Percentiles rank a stretch among this genome's conserved stretches.
Conservation (phyloP, 2,888 invertebrate species). For the Escarpia spicata region DNA sequence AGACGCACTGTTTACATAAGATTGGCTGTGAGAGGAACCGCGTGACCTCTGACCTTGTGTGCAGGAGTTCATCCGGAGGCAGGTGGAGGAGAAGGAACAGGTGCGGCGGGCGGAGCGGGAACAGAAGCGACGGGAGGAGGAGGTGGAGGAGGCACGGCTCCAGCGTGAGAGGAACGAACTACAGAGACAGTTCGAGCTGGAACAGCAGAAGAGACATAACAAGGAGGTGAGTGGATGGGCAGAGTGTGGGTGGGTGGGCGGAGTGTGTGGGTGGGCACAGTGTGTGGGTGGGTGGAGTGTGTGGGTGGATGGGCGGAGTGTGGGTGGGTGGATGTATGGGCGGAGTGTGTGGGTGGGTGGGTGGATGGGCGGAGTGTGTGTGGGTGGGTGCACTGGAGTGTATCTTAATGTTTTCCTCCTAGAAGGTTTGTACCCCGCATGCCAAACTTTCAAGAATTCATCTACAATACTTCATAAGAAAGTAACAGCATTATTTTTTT, state of each 20-base stretch:
- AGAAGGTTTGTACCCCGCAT: background rate
- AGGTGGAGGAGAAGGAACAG: constrained; percentile 34
- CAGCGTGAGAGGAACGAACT: constrained; percentile 81
- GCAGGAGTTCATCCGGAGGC: constrained; percentile 36
- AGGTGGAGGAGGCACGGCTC: constrained; percentile 81
- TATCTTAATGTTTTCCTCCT: background rate
- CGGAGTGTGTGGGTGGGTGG: too few species aligned
- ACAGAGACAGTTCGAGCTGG: constrained; percentile 76
- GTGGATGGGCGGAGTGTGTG: background rate
- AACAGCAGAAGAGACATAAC: constrained; percentile 69
- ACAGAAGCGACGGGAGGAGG: constrained; percentile 76
- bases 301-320: background rate
- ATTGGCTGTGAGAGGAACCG: background rate
- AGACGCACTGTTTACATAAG: too few species aligned
- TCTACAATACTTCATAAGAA: too few species aligned
- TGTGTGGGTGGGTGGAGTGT: background rate
- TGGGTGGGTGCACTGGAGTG: background rate
- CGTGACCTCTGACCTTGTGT: background rate
- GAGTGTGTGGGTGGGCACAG: background rate
- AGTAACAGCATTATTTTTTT: too few species aligned
- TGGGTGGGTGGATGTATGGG: too few species aligned
- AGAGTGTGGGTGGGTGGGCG: background rate
- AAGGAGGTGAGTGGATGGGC: background rate
- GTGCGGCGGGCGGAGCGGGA: constrained; percentile 18
- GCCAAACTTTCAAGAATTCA: too few species aligned